Conservation (phyloP, 2,113 vertebrate genomes). For the rat (Rattus norvegicus) region GRCr8 NC_086024.1:79240501-79241000, state of each 20-base stretch:
- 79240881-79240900: conserved; percentile 34
- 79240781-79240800: conserved; percentile 32
- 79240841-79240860: neutral
- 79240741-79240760: neutral
- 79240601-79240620: neutral
- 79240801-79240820: conserved; percentile 13
- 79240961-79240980: neutral
- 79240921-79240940: neutral
- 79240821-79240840: neutral
- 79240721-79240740: neutral
- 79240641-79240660: neutral
- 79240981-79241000: neutral
- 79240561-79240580: neutral
- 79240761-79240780: neutral
- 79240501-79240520: neutral
- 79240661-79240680: neutral
- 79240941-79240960: neutral
- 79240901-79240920: conserved; percentile 24
- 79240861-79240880: neutral
- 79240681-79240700: neutral
- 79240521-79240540: neutral
- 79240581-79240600: too few species aligned
- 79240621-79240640: neutral
- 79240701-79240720: neutral
- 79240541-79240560: neutral